phyloP scores from a whole-genome alignment of 1,140 invertebrate species.

The Atta colombica region DNA sequence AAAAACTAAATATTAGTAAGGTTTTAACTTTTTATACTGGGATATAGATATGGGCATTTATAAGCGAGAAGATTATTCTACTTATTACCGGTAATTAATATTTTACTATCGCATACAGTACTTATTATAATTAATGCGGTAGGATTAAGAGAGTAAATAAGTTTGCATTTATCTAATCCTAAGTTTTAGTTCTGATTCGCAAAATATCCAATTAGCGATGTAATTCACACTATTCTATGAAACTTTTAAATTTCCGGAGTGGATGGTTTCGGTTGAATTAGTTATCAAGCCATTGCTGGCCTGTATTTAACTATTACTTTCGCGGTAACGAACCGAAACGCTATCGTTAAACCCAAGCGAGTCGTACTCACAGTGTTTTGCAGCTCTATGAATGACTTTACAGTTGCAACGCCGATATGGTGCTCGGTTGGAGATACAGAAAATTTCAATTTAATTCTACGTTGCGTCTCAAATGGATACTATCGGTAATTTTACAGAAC shows the following conservation, averaged over 20 bases:
- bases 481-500: neutral
- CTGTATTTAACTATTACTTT: slow-evolving; percentile 49
- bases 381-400: slow-evolving; percentile 39
- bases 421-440: neutral
- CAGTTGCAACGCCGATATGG: neutral
- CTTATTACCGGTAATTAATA: neutral
- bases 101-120: no score
- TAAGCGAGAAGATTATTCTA: neutral
- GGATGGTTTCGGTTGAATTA: neutral
- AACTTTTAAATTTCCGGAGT: slow-evolving; percentile 31
- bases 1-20: slow-evolving; percentile 17
- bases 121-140: neutral
- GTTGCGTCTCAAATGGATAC: neutral
- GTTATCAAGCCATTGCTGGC: slow-evolving; percentile 18
- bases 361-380: neutral
- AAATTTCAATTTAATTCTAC: slow-evolving; percentile 48
- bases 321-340: slow-evolving; percentile 50
- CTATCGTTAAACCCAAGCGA: slow-evolving; percentile 25
- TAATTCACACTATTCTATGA: slow-evolving; percentile 3
- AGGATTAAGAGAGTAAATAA: neutral
- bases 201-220: slow-evolving; percentile 5
- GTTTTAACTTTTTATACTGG: neutral
- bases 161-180: slow-evolving; percentile 8
- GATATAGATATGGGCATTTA: neutral
- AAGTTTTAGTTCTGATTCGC: neutral